A percentile compares a stretch with the other conserved stretches of the same genome.
Conservation (phyloP, 2,888 invertebrate genomes). For the Archips xylosteana region DNA sequence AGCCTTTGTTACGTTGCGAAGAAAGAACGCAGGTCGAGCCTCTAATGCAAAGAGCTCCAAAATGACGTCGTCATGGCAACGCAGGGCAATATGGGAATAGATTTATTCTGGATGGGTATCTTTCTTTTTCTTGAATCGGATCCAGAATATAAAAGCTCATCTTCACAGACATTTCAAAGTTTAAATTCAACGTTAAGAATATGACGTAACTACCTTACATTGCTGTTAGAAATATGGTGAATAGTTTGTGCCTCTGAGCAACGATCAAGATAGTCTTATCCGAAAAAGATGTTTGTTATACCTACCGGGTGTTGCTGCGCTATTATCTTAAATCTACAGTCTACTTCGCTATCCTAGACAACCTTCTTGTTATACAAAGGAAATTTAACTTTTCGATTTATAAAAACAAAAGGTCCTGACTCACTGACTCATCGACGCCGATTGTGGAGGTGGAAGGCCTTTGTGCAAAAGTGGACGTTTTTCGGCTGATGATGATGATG, state of each 20-base stretch:
- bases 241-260: background rate
- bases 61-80: slow-evolving; percentile 39
- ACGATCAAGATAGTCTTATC: background rate
- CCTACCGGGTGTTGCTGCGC: background rate
- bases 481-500: too few species aligned
- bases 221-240: background rate
- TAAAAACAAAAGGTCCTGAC: background rate
- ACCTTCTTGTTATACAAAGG: slow-evolving; percentile 23
- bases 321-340: background rate
- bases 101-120: slow-evolving; percentile 34
- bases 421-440: too few species aligned
- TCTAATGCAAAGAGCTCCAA: slow-evolving; percentile 65
- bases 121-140: slow-evolving; percentile 7
- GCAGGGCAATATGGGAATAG: slow-evolving; percentile 28
- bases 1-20: slow-evolving; percentile 69
- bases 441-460: too few species aligned
- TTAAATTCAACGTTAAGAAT: background rate
- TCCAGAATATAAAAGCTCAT: background rate
- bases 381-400: too few species aligned
- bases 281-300: background rate
- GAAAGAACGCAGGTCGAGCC: slow-evolving; percentile 64
- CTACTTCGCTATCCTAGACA: background rate
- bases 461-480: too few species aligned
- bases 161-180: background rate
- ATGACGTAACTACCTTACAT: background rate